These are phyloP conservation scores for Sardinella longiceps DNA, from an alignment of 2,797 vertebrate genomes.

Conservation along the genomic window DNA sequence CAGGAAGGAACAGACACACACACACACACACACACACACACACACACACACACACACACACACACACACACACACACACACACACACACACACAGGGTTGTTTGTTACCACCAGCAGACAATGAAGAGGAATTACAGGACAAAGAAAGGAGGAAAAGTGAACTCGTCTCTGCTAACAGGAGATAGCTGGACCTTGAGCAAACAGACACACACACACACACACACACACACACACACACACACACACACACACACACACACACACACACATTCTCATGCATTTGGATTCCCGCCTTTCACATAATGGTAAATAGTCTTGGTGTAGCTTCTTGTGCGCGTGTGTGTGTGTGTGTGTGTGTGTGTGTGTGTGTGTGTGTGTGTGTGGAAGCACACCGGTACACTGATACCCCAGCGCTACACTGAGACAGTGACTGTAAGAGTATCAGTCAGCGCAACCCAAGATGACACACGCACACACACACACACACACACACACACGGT, in stretches of 20 bases:
- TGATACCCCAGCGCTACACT: neutral
- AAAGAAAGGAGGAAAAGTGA: slow-evolving; percentile 67
- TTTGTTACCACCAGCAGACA: slow-evolving; percentile 71
- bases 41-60: slow-evolving; percentile 5
- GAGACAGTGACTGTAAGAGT: neutral
- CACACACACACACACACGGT: neutral
- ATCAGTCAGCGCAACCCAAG: neutral
- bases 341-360: too few species aligned
- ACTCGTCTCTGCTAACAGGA: slow-evolving; percentile 39
- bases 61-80: neutral
- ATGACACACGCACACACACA: neutral
- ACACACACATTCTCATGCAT: neutral
- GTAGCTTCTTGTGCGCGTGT: too few species aligned
- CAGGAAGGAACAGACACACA: slow-evolving; percentile 32
- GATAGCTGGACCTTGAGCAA: slow-evolving; percentile 42
- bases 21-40: neutral
- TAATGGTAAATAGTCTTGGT: neutral
- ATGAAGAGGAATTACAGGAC: slow-evolving; percentile 72
- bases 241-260: neutral
- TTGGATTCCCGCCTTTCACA: neutral
- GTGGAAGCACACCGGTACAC: slow-evolving; percentile 29
- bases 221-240: slow-evolving; percentile 40
- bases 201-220: slow-evolving; percentile 47
- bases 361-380: too few species aligned
- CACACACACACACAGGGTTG: slow-evolving; percentile 49